A percentile compares a stretch with the other conserved stretches of the same genome.
These are phyloP conservation scores for Ricordea florida DNA, from an alignment of 92 coral and sea anemone genomes.

Conservation along the genomic window DNA sequence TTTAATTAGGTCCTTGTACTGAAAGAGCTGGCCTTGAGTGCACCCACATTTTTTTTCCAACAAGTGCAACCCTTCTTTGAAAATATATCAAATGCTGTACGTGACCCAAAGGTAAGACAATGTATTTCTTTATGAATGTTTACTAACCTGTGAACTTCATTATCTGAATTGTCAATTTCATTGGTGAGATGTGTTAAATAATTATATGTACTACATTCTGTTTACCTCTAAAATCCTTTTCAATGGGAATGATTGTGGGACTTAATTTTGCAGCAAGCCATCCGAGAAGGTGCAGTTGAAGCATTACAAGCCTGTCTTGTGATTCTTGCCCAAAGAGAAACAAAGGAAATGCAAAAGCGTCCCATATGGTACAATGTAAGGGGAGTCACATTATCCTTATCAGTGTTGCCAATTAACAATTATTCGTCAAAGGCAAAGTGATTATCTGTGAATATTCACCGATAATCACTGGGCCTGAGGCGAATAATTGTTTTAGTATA, in stretches of 20 bases:
- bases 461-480: no score
- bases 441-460: no score
- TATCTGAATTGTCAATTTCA: not conserved
- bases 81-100: constrained; percentile 89
- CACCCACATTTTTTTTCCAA: constrained; percentile 99
- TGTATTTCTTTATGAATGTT: not conserved
- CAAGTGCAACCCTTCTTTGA: constrained; percentile 99
- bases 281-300: constrained; percentile 97
- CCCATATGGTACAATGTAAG: constrained; percentile 91
- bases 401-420: no score
- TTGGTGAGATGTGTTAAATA: no score
- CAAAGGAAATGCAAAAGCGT: constrained; percentile 94
- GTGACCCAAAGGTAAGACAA: constrained; percentile 94
- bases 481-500: no score
- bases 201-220: no score
- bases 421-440: no score
- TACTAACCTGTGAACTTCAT: not conserved
- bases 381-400: not conserved
- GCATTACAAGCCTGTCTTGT: constrained; percentile 96
- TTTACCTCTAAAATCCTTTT: no score
- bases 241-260: not conserved
- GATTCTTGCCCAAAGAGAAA: constrained; percentile 96
- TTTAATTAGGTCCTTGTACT: constrained; percentile 74
- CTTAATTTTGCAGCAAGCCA: constrained; percentile 74
- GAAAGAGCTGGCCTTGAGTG: constrained; percentile 95